These are phyloP conservation scores for Apodemia zela DNA, from an alignment of 2,888 invertebrate species.

Conservation along the genomic window DNA sequence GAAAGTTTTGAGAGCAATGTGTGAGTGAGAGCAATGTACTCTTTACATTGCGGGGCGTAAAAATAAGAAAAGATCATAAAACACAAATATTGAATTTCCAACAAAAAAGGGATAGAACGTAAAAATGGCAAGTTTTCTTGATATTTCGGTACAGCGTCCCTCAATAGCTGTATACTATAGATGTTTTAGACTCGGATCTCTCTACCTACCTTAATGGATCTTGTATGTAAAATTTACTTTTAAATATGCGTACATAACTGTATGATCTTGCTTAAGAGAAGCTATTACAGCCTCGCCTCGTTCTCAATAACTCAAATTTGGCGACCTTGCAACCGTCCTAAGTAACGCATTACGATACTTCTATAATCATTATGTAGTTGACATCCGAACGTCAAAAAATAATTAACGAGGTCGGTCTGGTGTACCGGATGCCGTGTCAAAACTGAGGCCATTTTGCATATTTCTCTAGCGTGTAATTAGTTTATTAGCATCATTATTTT, in stretches of 20 bases:
- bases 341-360: slow-evolving; percentile 24
- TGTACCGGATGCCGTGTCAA: slow-evolving; percentile 31
- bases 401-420: slow-evolving; percentile 32
- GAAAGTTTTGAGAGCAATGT: too few species aligned
- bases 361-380: slow-evolving; percentile 33
- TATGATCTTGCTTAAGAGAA: slow-evolving; percentile 40
- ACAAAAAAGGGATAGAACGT: too few species aligned
- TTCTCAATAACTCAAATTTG: slow-evolving; percentile 70
- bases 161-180: too few species aligned
- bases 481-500: not conserved
- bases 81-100: too few species aligned
- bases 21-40: too few species aligned
- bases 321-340: slow-evolving; percentile 60
- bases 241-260: slow-evolving; percentile 10
- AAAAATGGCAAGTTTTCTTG: too few species aligned
- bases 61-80: too few species aligned
- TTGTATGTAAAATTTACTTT: not conserved
- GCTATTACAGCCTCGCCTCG: slow-evolving; percentile 61
- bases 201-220: not conserved
- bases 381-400: slow-evolving; percentile 51
- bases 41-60: too few species aligned
- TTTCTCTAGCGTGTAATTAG: slow-evolving; percentile 9
- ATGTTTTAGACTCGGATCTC: too few species aligned
- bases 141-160: too few species aligned
- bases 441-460: slow-evolving; percentile 28